Conservation (phyloP, 2,113 vertebrate genomes). For the Tyto alba region DNA sequence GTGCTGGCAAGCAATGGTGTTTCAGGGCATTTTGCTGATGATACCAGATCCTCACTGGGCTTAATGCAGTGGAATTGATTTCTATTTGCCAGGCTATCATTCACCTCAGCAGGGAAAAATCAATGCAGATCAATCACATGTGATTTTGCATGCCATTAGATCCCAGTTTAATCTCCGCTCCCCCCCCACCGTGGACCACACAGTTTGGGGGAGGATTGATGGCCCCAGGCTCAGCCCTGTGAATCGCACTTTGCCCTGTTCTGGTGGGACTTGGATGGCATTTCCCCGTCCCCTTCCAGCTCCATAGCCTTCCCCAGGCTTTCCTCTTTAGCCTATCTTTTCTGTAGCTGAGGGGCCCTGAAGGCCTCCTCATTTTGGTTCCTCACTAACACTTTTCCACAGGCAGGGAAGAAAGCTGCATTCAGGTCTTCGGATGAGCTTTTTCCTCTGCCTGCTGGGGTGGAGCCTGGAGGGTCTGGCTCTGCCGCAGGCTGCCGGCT, state of each 20-base stretch:
- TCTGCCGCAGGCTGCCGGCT: rapidly evolving
- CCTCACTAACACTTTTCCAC: not conserved
- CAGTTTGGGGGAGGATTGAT: constrained; percentile 9
- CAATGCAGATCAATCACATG: constrained; percentile 62
- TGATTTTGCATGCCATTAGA: constrained; percentile 44
- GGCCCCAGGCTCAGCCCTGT: not conserved
- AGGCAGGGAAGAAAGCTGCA: not conserved
- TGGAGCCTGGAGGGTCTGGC: not conserved
- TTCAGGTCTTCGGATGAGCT: not conserved
- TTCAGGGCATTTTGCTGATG: not conserved
- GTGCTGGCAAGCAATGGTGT: not conserved
- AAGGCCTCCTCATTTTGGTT: not conserved
- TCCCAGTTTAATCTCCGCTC: constrained; percentile 63
- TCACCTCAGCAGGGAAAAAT: constrained; percentile 66
- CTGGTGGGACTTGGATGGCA: not conserved
- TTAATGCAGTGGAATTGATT: constrained; percentile 77
- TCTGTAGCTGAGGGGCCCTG: not conserved
- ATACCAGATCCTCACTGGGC: constrained; percentile 49
- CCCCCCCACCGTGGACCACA: not conserved
- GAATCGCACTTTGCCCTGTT: rapidly evolving
- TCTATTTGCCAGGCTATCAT: constrained; percentile 66
- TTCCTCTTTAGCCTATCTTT: not conserved
- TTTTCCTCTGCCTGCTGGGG: not conserved
- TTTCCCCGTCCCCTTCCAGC: not conserved
- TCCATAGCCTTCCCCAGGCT: not conserved